Base-by-base conservation (phyloP, 2,797 vertebrate genomes). In the Tamandua tetradactyla region DNA sequence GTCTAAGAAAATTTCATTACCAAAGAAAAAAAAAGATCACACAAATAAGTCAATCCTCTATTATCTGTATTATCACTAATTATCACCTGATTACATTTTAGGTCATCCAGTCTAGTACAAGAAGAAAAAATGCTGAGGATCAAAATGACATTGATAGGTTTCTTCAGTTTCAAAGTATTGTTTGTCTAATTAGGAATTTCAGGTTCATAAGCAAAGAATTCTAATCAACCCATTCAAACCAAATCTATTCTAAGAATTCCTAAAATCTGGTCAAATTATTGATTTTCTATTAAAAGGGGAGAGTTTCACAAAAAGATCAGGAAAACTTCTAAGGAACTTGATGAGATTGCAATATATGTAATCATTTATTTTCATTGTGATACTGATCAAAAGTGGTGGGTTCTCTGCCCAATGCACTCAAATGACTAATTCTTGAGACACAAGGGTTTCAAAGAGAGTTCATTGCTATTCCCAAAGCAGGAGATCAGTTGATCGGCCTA, bases 51-150 rank as follows among this genome's bases (percentile, higher is more conserved):
- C 66, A 42, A 94, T 57, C 55, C 35, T 69, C 42, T 86, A 47
- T 85, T 85, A 84, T 82, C 66, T 62, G 2, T 47, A 55, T 92
- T 94, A 80, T 90, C 82, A 85, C 68, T 92, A 81, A 93, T 94
- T 92, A 92, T 80, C 94, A 90, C 57, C 62, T 68, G 68, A 85
- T 95, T 78, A 82, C 10, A 37, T 90, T 93, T 89, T 90, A 74
- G 20, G 74, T 74, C 49, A 62, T 62, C 79, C 80, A 92, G 81
- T 66, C 71, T 37, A 74, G 72, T 37, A 79, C 59, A 87, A 37
- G 49, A 86, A 93, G 59, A 64, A 85, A 96, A 91, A 13, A 76
- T 37, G 42, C 23, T 84, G 47, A 93, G 86, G 81, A 94, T 94
- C 66, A 94, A 96, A 87, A 94, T 10, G 7, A n/a, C 15, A 85